Evolutionary conservation across 2,797 vertebrate species (phyloP).

Genomic region (Cichlasoma orientale): DNA sequence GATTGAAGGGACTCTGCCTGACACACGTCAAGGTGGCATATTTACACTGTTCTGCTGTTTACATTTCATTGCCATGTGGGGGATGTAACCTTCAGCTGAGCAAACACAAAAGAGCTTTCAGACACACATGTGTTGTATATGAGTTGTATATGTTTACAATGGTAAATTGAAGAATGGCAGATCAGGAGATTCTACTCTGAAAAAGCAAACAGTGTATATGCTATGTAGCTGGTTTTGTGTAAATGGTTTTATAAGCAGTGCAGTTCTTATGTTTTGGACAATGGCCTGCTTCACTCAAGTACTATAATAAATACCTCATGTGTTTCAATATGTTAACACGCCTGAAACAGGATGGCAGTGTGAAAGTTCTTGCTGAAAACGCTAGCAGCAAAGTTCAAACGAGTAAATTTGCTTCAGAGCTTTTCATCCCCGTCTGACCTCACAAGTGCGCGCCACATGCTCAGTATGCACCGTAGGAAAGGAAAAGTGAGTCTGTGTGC

Average conservation of each 20-base stretch:
- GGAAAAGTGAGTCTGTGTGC: slow-evolving; percentile 1
- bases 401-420: slow-evolving; percentile 39
- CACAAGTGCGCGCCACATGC: slow-evolving; percentile 43
- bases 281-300: neutral
- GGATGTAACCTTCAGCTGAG: slow-evolving; percentile 72
- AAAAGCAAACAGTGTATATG: neutral
- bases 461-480: slow-evolving; percentile 2
- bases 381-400: slow-evolving; percentile 36
- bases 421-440: slow-evolving; percentile 26
- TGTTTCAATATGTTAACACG: slow-evolving; percentile 2
- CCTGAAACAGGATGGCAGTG: neutral
- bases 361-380: slow-evolving; percentile 11
- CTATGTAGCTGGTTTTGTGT: neutral
- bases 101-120: slow-evolving; percentile 75
- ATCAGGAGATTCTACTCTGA: slow-evolving; percentile 22
- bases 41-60: slow-evolving; percentile 58
- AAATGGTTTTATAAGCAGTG: neutral
- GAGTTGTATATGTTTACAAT: slow-evolving; percentile 44
- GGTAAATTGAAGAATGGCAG: slow-evolving; percentile 46
- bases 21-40: slow-evolving; percentile 55
- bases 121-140: slow-evolving; percentile 35
- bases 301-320: neutral
- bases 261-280: neutral
- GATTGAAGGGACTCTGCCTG: slow-evolving; percentile 17
- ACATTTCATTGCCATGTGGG: slow-evolving; percentile 64